These are phyloP conservation scores for Sphaerophoria rueppellii DNA, from an alignment of 2,888 invertebrate species.

Conservation along the genomic window DNA sequence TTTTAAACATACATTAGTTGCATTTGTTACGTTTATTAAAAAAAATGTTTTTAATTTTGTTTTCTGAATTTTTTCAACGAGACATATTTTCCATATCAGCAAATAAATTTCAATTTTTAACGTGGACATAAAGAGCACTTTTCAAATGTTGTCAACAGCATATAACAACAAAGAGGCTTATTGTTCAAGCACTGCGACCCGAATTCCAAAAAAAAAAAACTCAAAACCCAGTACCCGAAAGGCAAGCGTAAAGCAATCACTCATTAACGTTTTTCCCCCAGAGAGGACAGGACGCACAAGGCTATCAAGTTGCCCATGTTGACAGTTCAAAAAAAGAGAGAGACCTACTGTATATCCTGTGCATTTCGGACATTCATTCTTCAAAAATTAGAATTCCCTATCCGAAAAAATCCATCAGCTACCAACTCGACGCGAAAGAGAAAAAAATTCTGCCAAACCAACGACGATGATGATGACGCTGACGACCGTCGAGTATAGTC, in stretches of 20 bases:
- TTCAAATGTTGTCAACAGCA: no score
- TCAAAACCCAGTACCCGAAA: constrained; percentile 35
- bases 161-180: no score
- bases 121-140: no score
- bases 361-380: constrained; percentile 14
- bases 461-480: neutral
- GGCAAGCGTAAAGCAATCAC: constrained; percentile 70
- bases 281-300: neutral
- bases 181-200: neutral
- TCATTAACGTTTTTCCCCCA: constrained; percentile 52
- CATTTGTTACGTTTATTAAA: no score
- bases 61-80: no score
- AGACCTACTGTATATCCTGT: neutral
- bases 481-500: constrained; percentile 13
- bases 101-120: no score
- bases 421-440: neutral
- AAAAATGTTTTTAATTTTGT: no score
- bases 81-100: no score
- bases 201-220: neutral
- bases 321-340: constrained; percentile 46
- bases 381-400: constrained; percentile 57
- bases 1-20: no score
- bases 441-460: constrained; percentile 40
- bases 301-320: constrained; percentile 57
- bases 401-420: neutral